These are phyloP conservation scores for Tetraneura akinire DNA, from an alignment of 1,140 invertebrate genomes.

Conservation along the genomic window DNA sequence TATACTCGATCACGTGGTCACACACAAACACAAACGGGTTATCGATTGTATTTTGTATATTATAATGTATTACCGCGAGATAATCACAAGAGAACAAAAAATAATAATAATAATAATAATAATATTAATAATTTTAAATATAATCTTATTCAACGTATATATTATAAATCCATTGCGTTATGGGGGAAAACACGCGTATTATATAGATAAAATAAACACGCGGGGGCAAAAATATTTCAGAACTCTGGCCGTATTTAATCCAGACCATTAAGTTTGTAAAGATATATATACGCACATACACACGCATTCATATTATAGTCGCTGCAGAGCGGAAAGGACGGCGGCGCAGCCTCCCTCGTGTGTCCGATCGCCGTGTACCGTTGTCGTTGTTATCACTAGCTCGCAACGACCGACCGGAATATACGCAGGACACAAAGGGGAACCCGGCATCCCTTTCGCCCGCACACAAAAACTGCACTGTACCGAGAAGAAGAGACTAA, in stretches of 20 bases:
- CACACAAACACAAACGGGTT: not conserved
- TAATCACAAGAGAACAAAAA: not conserved
- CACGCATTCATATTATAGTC: no score
- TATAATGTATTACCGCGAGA: no score
- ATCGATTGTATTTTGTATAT: no score
- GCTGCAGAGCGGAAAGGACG: conserved; percentile 42
- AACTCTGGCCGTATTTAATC: conserved; percentile 46
- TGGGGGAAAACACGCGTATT: not conserved
- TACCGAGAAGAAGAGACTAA: conserved; percentile 33
- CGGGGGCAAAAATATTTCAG: conserved; percentile 40
- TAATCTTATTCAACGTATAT: no score
- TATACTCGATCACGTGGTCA: no score
- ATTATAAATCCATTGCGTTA: not conserved
- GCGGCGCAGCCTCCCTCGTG: conserved; percentile 12
- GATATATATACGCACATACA: no score
- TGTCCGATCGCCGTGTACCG: conserved; percentile 35
- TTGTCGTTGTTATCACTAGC: conserved; percentile 36
- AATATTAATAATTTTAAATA: no score
- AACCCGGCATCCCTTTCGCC: conserved; percentile 28
- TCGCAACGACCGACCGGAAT: conserved; percentile 34
- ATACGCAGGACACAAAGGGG: conserved; percentile 36
- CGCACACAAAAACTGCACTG: conserved; percentile 33
- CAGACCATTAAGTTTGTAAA: conserved; percentile 47
- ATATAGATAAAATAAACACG: conserved; percentile 35
- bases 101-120: no score